Conservation (phyloP, 2,888 invertebrate genomes). For the Eulithis prunata region DNA sequence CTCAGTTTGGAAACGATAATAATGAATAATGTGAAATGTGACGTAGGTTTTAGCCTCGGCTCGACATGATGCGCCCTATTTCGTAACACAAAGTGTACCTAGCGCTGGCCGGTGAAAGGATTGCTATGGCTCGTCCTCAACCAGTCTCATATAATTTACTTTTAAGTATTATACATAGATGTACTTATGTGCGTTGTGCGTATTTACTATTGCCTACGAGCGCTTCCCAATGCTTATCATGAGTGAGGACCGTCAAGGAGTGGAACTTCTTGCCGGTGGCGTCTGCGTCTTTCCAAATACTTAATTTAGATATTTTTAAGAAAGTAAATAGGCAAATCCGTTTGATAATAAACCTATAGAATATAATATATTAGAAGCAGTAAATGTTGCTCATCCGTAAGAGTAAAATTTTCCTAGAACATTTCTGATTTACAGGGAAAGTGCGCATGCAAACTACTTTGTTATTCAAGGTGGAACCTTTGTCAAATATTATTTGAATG, state of each 20-base stretch:
- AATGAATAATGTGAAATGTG: constrained; percentile 71
- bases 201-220: no score
- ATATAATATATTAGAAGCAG: no score
- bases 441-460: constrained; percentile 14
- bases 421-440: constrained; percentile 7
- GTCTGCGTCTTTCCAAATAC: no score
- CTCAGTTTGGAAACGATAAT: constrained; percentile 69
- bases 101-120: constrained; percentile 1
- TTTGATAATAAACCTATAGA: no score
- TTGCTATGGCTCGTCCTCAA: not conserved
- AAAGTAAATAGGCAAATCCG: no score
- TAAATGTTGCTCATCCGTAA: not conserved
- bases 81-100: constrained; percentile 53
- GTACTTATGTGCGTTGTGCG: no score
- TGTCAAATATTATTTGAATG: constrained; percentile 32
- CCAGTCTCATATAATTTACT: not conserved
- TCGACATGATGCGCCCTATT: constrained; percentile 64
- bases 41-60: constrained; percentile 75
- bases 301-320: no score
- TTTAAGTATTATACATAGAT: no score
- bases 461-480: constrained; percentile 23
- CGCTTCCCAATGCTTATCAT: no score
- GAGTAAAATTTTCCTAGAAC: constrained; percentile 10
- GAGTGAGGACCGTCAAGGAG: no score
- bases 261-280: no score